A percentile compares a stretch with the other conserved stretches of the same genome.
These are phyloP conservation scores for Corydoras sp. DNA, from an alignment of 2,113 vertebrate species.

Conservation along the genomic window DNA sequence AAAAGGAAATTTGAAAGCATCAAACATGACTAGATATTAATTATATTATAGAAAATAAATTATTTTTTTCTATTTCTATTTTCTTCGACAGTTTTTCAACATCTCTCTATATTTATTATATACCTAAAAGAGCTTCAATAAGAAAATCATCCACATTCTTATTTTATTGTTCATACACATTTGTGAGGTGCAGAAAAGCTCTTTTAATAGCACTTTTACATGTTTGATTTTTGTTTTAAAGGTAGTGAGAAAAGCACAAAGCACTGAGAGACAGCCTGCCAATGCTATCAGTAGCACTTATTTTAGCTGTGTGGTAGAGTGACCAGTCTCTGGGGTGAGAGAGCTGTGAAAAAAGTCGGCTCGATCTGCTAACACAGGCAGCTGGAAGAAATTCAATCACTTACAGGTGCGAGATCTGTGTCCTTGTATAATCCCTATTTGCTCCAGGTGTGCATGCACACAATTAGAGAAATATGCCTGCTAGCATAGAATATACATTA, in stretches of 20 bases:
- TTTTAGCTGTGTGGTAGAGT: conserved; percentile 27
- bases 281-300: conserved; percentile 25
- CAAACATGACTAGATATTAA: background rate
- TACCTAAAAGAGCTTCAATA: no score
- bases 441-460: background rate
- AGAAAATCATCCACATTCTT: background rate
- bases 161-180: background rate
- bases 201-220: conserved; percentile 24
- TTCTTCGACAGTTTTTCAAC: background rate
- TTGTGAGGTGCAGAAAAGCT: conserved; percentile 23
- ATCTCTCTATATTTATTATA: background rate
- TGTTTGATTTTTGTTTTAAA: conserved; percentile 11
- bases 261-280: background rate
- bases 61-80: background rate
- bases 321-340: conserved; percentile 16
- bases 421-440: conserved; percentile 7
- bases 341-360: background rate
- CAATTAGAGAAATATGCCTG: background rate
- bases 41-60: background rate
- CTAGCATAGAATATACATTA: background rate
- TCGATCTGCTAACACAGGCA: conserved; percentile 8
- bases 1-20: no score
- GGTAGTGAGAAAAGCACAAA: conserved; percentile 1
- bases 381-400: conserved; percentile 13
- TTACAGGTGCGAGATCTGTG: conserved; percentile 22